A percentile compares a stretch with the other conserved stretches of the same genome.
These are phyloP conservation scores for Zygaena filipendulae DNA, from an alignment of 2,888 invertebrate genomes.

Conservation along the genomic window DNA sequence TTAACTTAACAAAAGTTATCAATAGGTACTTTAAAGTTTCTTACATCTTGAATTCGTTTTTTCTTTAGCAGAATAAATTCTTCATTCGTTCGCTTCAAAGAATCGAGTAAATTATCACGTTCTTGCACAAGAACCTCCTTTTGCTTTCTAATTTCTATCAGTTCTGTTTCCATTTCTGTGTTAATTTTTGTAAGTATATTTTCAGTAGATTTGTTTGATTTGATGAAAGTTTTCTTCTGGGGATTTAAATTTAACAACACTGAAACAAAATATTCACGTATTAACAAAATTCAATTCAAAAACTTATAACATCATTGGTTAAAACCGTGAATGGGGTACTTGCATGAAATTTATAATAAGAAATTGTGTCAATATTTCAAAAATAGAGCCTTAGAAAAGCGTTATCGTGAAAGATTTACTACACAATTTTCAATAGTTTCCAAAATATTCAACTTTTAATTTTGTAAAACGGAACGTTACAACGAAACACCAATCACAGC, in stretches of 20 bases:
- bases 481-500: too few relatives aligned
- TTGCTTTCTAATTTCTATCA: slow-evolving; percentile 48
- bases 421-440: too few relatives aligned
- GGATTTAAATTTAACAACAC: slow-evolving; percentile 48
- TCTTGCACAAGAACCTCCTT: slow-evolving; percentile 59
- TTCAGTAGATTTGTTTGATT: slow-evolving; percentile 46
- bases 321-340: too few relatives aligned
- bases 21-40: slow-evolving; percentile 37
- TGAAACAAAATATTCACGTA: slow-evolving; percentile 26
- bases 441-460: too few relatives aligned
- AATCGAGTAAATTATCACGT: slow-evolving; percentile 70
- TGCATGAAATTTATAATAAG: too few relatives aligned
- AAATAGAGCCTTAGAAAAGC: too few relatives aligned
- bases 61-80: slow-evolving; percentile 81
- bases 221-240: slow-evolving; percentile 37
- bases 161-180: slow-evolving; percentile 51
- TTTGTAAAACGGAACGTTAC: too few relatives aligned
- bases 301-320: too few relatives aligned
- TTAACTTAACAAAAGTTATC: too few relatives aligned
- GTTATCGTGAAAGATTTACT: too few relatives aligned
- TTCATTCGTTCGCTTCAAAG: slow-evolving; percentile 76
- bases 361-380: too few relatives aligned
- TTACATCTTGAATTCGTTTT: slow-evolving; percentile 83
- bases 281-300: too few relatives aligned
- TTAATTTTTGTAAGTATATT: slow-evolving; percentile 45